Evolutionary conservation across 2,797 vertebrate genomes (phyloP).

Genomic region (Sciurus vulgaris): DNA sequence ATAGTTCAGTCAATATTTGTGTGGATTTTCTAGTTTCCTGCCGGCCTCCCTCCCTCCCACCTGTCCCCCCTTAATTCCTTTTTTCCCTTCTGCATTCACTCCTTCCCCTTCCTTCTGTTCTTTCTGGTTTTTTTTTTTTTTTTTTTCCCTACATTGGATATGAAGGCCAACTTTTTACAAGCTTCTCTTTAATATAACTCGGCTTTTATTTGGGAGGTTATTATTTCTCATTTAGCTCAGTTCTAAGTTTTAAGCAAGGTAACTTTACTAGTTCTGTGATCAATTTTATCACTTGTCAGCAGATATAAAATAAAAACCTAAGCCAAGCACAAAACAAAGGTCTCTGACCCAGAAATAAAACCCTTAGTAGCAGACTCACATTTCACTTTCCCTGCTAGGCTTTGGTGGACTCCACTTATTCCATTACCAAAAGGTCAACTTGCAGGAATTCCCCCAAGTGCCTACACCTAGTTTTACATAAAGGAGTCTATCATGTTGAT

Average conservation of each 20-base stretch:
- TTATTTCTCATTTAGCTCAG: slow-evolving; percentile 5
- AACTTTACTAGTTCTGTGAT: background rate
- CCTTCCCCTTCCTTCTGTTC: background rate
- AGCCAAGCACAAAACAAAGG: background rate
- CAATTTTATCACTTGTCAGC: background rate
- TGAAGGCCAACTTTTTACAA: background rate
- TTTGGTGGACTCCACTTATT: background rate
- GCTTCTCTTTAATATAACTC: slow-evolving; percentile 18
- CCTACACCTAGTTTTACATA: background rate
- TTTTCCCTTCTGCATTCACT: no score
- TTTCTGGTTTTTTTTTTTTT: background rate
- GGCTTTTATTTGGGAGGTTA: background rate
- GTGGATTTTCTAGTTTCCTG: slow-evolving; percentile 19
- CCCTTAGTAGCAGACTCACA: background rate
- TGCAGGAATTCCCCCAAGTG: background rate
- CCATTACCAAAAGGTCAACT: background rate
- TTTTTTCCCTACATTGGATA: background rate
- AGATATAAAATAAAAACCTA: background rate
- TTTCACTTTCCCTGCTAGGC: background rate
- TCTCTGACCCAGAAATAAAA: slow-evolving; percentile 3
- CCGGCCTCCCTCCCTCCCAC: no score
- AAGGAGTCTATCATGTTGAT: background rate
- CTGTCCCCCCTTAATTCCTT: no score
- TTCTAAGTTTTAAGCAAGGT: background rate
- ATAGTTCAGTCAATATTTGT: slow-evolving; percentile 1